Conservation (phyloP, 2,888 invertebrate species). For the Ptychoptera contaminata region DNA sequence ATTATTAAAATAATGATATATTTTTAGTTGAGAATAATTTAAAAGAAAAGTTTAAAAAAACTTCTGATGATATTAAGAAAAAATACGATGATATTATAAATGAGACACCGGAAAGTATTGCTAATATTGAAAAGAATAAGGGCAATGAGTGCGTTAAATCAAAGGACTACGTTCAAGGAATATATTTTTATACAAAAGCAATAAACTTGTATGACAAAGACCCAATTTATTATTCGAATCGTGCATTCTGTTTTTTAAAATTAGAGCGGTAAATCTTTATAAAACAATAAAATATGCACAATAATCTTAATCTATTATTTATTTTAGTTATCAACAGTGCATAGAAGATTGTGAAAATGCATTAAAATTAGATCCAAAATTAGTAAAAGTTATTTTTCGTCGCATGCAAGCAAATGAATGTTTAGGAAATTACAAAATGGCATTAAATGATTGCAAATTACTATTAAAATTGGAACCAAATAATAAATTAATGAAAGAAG, state of each 20-base stretch:
- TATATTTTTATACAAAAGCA: not conserved
- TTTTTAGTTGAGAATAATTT: too few relatives aligned
- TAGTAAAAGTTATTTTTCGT: constrained; percentile 72
- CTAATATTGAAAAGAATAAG: not conserved
- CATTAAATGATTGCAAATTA: constrained; percentile 51
- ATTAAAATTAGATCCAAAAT: constrained; percentile 56
- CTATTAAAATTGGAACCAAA: constrained; percentile 63
- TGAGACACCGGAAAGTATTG: not conserved
- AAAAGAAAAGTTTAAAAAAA: not conserved
- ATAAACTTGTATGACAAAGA: not conserved
- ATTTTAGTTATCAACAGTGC: constrained; percentile 18
- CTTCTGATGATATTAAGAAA: not conserved
- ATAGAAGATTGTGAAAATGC: constrained; percentile 64
- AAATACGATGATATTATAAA: not conserved
- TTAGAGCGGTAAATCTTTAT: not conserved
- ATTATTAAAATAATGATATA: too few relatives aligned
- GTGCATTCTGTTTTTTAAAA: not conserved
- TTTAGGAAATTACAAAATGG: constrained; percentile 53
- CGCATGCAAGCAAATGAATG: constrained; percentile 60
- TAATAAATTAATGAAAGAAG: constrained; percentile 35
- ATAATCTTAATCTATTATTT: not conserved
- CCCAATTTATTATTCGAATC: not conserved
- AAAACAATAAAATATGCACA: not conserved
- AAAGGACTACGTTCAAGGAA: not conserved
- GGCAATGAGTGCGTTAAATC: not conserved